These are phyloP conservation scores for Furcula furcula DNA, from an alignment of 2,888 invertebrate species.

Conservation along the genomic window DNA sequence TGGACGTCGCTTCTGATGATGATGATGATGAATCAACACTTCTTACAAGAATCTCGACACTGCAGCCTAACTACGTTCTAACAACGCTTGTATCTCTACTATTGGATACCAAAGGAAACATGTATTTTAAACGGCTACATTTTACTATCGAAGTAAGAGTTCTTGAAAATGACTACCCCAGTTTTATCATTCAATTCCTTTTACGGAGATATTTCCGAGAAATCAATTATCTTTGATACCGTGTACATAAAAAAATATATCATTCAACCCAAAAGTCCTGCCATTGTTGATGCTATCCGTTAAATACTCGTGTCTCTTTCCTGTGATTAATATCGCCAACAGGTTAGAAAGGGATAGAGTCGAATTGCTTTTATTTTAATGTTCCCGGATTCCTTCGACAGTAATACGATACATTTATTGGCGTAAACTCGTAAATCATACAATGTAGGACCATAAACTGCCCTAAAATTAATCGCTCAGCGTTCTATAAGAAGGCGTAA, in stretches of 20 bases:
- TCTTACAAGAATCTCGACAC: no score
- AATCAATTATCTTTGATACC: slow-evolving; percentile 11
- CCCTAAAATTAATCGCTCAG: slow-evolving; percentile 49
- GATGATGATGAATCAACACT: no score
- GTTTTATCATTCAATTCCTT: slow-evolving; percentile 8
- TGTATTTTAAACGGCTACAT: no score
- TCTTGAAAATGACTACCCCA: no score
- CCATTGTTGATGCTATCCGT: slow-evolving; percentile 7
- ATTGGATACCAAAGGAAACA: no score
- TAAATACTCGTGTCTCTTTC: slow-evolving; percentile 7
- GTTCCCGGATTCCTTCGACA: slow-evolving; percentile 31
- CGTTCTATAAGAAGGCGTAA: slow-evolving; percentile 37
- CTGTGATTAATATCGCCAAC: slow-evolving; percentile 9
- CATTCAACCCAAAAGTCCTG: not conserved
- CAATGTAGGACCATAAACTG: slow-evolving; percentile 39
- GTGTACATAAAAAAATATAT: slow-evolving; percentile 4
- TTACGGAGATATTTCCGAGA: slow-evolving; percentile 8
- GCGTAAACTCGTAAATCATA: slow-evolving; percentile 49
- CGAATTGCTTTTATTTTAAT: slow-evolving; percentile 12
- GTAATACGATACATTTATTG: slow-evolving; percentile 38
- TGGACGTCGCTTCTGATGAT: no score
- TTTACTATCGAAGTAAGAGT: no score
- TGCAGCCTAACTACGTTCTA: no score
- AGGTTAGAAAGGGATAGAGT: slow-evolving; percentile 7
- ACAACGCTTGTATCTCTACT: no score